phyloP scores from a whole-genome alignment of 2,888 invertebrate species.

The Marasmarcha lunaedactyla region DNA sequence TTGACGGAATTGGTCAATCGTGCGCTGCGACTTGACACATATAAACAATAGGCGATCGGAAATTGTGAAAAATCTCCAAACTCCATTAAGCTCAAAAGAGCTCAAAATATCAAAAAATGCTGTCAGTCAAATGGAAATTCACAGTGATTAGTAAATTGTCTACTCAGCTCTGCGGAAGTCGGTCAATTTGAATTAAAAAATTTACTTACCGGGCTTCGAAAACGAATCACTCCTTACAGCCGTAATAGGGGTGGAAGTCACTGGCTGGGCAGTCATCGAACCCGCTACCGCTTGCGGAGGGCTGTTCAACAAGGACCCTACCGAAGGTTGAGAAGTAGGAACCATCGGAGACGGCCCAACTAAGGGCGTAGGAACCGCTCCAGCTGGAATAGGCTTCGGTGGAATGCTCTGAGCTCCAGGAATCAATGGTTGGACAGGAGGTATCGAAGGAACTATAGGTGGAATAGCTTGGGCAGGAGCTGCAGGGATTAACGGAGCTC shows the following conservation, averaged over 20 bases:
- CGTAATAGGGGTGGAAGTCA: slow-evolving; percentile 53
- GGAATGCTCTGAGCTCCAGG: neutral
- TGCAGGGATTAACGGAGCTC: slow-evolving; percentile 21
- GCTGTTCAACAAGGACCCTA: slow-evolving; percentile 35
- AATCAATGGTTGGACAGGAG: slow-evolving; percentile 8
- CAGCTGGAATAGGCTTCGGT: neutral
- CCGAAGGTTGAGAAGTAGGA: slow-evolving; percentile 24
- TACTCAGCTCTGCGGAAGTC: no score
- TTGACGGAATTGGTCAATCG: no score
- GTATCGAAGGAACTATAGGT: slow-evolving; percentile 16
- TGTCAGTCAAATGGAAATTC: no score
- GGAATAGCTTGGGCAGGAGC: slow-evolving; percentile 11
- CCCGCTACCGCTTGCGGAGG: slow-evolving; percentile 35
- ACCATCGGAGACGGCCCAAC: slow-evolving; percentile 20
- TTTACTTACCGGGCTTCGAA: slow-evolving; percentile 52
- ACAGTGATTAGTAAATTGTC: no score
- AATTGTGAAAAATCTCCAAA: no score
- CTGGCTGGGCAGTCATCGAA: slow-evolving; percentile 32
- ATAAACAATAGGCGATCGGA: no score
- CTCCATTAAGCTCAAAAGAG: no score
- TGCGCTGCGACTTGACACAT: no score
- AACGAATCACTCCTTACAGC: slow-evolving; percentile 38
- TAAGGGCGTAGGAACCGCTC: slow-evolving; percentile 13
- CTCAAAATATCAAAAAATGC: no score
- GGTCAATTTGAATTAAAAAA: no score